A percentile compares a stretch with the other conserved stretches of the same genome.
phyloP scores from a whole-genome alignment of 2,113 vertebrate genomes.

The Channa maculata region DNA sequence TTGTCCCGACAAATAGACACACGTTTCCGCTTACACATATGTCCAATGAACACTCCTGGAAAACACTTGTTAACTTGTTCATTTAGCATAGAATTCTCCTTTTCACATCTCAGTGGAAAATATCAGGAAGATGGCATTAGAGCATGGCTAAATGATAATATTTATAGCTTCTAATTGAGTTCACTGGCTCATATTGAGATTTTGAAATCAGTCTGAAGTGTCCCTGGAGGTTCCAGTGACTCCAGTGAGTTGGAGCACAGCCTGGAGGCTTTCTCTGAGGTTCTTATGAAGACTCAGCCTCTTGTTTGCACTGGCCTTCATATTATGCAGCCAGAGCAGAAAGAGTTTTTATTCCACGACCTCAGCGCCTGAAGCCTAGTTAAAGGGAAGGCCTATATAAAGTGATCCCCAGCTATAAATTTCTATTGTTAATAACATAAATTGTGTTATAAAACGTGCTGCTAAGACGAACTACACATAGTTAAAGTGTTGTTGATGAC shows the following conservation, averaged over 20 bases:
- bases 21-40: neutral
- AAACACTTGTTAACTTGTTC: neutral
- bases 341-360: conserved; percentile 45
- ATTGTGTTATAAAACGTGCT: conserved; percentile 34
- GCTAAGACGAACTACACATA: conserved; percentile 23
- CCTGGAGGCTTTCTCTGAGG: conserved; percentile 46
- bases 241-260: conserved; percentile 27
- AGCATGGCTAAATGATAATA: no score
- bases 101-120: neutral
- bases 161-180: neutral
- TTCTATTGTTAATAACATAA: conserved; percentile 46
- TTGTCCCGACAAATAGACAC: conserved; percentile 24
- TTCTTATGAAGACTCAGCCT: conserved; percentile 49
- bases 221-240: conserved; percentile 12
- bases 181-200: neutral
- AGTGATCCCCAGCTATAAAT: conserved; percentile 61
- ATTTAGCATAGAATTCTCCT: neutral
- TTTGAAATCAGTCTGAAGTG: conserved; percentile 4
- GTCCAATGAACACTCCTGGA: neutral
- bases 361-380: conserved; percentile 35
- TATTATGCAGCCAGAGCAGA: conserved; percentile 45
- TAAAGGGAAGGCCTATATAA: conserved; percentile 43
- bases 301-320: conserved; percentile 51
- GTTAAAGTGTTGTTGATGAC: conserved; percentile 32
- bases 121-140: no score